phyloP scores from a whole-genome alignment of 2,113 vertebrate genomes.

The Cephalopholis sonnerati region DNA sequence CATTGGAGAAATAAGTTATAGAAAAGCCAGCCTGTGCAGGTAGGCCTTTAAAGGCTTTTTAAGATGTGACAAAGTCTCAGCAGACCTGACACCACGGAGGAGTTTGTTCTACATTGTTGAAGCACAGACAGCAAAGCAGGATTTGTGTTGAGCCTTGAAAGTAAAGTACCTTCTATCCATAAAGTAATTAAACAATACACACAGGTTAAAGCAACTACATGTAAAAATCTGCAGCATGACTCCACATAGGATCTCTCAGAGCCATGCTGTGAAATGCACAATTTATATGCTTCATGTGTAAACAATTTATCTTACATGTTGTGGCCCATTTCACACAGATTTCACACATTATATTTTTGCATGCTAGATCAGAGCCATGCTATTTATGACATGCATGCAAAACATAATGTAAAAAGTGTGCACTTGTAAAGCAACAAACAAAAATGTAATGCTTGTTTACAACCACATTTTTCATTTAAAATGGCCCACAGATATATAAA shows the following conservation, averaged over 20 bases:
- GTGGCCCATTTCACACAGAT: not conserved
- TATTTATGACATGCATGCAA: slow-evolving; percentile 8
- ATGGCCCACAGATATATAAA: not conserved
- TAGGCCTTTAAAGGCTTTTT: not conserved
- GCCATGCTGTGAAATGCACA: not conserved
- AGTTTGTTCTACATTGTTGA: not conserved
- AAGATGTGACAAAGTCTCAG: not conserved
- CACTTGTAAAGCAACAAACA: too few species aligned
- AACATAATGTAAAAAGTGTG: not conserved
- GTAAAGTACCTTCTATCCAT: not conserved
- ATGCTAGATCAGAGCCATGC: not conserved
- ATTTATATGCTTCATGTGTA: not conserved
- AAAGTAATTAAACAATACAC: not conserved
- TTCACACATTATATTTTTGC: slow-evolving; percentile 13
- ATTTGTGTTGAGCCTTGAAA: not conserved
- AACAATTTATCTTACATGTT: not conserved
- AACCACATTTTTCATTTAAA: not conserved
- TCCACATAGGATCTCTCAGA: not conserved
- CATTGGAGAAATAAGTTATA: not conserved
- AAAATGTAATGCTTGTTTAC: too few species aligned
- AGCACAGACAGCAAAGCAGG: not conserved
- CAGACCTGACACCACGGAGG: not conserved
- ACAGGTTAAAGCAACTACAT: not conserved
- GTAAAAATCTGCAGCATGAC: not conserved
- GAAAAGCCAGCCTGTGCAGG: not conserved